Conservation (phyloP, 2,888 invertebrate species). For the Lysandra coridon region DNA sequence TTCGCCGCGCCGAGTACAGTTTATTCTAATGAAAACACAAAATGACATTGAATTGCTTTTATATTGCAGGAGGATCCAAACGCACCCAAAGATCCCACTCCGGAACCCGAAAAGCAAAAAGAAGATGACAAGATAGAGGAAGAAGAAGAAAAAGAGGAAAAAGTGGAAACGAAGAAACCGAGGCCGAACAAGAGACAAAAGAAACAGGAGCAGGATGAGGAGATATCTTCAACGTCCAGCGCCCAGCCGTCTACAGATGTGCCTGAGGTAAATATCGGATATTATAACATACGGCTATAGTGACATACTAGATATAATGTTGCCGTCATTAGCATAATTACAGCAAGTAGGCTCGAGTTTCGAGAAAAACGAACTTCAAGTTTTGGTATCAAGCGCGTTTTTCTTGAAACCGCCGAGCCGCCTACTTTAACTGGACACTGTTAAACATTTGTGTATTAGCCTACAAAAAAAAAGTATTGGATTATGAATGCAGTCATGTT, state of each 20-base stretch:
- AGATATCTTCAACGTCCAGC: slow-evolving; percentile 65
- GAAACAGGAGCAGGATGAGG: slow-evolving; percentile 62
- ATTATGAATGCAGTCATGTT: too few species aligned
- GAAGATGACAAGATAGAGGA: slow-evolving; percentile 49
- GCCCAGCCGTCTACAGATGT: slow-evolving; percentile 49
- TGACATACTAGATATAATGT: too few species aligned
- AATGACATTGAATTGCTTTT: background rate
- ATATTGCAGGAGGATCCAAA: slow-evolving; percentile 55
- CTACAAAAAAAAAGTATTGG: too few species aligned
- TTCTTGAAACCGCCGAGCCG: too few species aligned
- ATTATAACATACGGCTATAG: background rate
- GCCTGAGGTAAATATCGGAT: slow-evolving; percentile 51
- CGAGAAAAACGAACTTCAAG: too few species aligned
- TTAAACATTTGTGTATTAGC: too few species aligned
- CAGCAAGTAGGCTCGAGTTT: too few species aligned
- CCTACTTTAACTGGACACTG: too few species aligned
- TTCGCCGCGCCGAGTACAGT: too few species aligned
- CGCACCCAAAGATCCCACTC: slow-evolving; percentile 54
- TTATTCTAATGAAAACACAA: background rate
- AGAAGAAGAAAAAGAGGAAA: slow-evolving; percentile 45
- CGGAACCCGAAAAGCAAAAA: slow-evolving; percentile 57
- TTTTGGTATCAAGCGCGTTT: too few species aligned
- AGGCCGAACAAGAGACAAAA: slow-evolving; percentile 55
- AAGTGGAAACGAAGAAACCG: slow-evolving; percentile 46
- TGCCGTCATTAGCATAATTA: too few species aligned